Conservation (phyloP, 2,113 vertebrate species). For the Ascaphus truei region DNA sequence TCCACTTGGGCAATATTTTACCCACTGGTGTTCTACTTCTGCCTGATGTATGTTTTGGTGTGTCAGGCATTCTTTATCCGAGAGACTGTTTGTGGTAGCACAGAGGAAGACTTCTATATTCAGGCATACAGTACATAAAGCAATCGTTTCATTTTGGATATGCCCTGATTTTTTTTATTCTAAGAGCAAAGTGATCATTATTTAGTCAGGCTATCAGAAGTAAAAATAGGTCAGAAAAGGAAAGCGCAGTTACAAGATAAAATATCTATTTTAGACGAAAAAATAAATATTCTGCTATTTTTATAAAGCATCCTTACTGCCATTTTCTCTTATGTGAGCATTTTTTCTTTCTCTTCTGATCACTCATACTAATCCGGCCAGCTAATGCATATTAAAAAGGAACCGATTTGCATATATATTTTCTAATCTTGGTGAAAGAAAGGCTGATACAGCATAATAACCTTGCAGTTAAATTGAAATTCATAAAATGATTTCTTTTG, state of each 20-base stretch:
- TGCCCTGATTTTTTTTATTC: no score
- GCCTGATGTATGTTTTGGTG: no score
- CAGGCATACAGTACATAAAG: no score
- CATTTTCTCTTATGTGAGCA: conserved; percentile 4
- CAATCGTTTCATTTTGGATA: no score
- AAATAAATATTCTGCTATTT: not conserved
- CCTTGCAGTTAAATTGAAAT: conserved; percentile 22
- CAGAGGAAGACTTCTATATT: no score
- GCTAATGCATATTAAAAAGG: conserved; percentile 24
- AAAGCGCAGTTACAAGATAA: not conserved
- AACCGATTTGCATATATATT: conserved; percentile 27
- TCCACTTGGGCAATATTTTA: no score
- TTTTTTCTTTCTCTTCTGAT: conserved; percentile 16
- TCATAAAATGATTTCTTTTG: conserved; percentile 22
- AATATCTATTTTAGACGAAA: conserved; percentile 1
- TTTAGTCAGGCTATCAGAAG: conserved; percentile 7
- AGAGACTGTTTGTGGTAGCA: no score
- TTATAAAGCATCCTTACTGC: not conserved
- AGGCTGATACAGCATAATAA: conserved; percentile 32
- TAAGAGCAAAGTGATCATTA: not conserved
- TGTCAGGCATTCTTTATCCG: no score
- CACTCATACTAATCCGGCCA: conserved; percentile 13
- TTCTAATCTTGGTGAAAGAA: conserved; percentile 18
- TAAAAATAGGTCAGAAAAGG: not conserved
- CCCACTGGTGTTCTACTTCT: no score